Evolutionary conservation across 35 echinoderm and acorn worm genomes (phyloP).

Genomic region (Heliocidaris erythrogramma): DNA sequence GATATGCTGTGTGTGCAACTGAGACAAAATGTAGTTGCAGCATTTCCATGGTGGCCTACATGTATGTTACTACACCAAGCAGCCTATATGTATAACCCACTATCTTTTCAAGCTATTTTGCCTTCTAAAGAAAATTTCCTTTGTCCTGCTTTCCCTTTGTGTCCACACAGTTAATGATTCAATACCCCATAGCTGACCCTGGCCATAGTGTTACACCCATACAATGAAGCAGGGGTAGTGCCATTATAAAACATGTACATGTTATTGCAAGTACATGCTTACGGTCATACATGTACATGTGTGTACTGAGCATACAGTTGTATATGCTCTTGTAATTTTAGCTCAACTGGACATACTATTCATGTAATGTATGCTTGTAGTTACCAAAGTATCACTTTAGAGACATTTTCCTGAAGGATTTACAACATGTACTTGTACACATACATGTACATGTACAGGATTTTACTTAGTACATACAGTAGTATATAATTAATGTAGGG

Average conservation of each 20-base stretch:
- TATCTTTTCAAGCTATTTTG: neutral
- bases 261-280: no score
- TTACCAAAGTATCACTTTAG: no score
- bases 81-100: neutral
- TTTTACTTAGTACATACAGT: no score
- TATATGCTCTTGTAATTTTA: no score
- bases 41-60: neutral
- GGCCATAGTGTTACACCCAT: neutral
- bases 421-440: no score
- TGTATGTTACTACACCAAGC: neutral
- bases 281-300: neutral
- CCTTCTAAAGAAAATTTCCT: conserved; percentile 1
- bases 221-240: neutral
- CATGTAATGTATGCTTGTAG: no score
- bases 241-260: neutral
- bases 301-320: neutral
- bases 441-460: no score
- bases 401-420: no score
- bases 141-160: neutral
- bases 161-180: neutral
- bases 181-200: conserved; percentile 6
- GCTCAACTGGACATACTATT: no score
- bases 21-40: neutral
- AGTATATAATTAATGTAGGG: no score
- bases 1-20: neutral